These are phyloP conservation scores for Apis cerana DNA, from an alignment of 1,140 invertebrate species.

Conservation along the genomic window DNA sequence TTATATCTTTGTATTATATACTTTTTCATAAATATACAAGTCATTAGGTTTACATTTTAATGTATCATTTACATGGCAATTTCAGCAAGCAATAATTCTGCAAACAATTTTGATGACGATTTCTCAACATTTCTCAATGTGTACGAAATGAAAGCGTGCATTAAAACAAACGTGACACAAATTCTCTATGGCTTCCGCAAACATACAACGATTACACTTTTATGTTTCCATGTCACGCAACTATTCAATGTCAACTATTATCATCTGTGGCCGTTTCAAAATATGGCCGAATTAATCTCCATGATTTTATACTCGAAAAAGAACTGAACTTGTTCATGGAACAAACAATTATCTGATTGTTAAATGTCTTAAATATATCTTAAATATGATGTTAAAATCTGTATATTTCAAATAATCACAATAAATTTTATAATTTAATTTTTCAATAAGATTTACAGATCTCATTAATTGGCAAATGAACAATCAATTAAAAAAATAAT, in stretches of 20 bases:
- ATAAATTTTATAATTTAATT: no score
- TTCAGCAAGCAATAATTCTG: not conserved
- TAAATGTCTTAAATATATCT: not conserved
- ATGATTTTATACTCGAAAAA: not conserved
- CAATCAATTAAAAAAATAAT: no score
- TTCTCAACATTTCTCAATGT: not conserved
- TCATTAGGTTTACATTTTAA: not conserved
- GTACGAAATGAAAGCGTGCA: not conserved
- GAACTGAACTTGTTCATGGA: not conserved
- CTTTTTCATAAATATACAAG: not conserved
- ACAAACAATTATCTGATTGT: not conserved
- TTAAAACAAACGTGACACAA: conserved; percentile 29
- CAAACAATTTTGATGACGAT: not conserved
- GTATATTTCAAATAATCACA: no score
- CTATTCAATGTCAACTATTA: conserved; percentile 45
- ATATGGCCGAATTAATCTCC: not conserved
- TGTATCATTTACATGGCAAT: not conserved
- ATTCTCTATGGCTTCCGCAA: conserved; percentile 14
- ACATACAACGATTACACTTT: conserved; percentile 1
- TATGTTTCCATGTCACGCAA: conserved; percentile 22
- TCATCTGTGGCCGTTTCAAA: conserved; percentile 9
- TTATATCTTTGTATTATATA: not conserved
- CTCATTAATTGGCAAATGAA: no score
- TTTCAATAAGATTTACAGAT: no score
- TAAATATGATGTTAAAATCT: no score